phyloP scores from a whole-genome alignment of 2,888 invertebrate genomes.

The Cryptocephalus moraei region DNA sequence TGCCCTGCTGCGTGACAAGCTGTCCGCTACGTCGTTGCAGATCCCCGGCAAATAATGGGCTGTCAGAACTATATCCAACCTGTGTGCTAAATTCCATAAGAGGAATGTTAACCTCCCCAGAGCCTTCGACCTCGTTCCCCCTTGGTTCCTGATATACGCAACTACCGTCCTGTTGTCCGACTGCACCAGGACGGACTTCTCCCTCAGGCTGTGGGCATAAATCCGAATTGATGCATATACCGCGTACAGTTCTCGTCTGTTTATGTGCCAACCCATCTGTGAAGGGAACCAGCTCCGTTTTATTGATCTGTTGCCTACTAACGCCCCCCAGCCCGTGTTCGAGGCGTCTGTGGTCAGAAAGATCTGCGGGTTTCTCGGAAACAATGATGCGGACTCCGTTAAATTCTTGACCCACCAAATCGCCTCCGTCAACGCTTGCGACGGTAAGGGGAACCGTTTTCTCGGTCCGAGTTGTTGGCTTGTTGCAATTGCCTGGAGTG shows the following conservation, averaged over 20 bases:
- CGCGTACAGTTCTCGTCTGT: constrained; percentile 13
- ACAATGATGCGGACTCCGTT: constrained; percentile 4
- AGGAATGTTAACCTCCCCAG: constrained; percentile 1
- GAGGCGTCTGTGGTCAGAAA: constrained; percentile 14
- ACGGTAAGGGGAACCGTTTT: neutral
- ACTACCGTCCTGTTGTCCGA: constrained; percentile 15
- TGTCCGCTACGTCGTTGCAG: constrained; percentile 16
- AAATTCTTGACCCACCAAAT: constrained; percentile 11
- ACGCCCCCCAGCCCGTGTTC: constrained; percentile 13
- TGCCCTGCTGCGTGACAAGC: constrained; percentile 8
- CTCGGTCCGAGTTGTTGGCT: constrained; percentile 3
- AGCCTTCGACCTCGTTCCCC: constrained; percentile 9
- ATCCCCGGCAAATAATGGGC: constrained; percentile 12
- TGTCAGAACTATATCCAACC: constrained; percentile 3
- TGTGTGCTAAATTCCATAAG: constrained; percentile 7
- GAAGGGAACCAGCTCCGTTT: constrained; percentile 4
- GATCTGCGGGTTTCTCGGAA: constrained; percentile 6
- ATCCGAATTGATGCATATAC: constrained; percentile 4
- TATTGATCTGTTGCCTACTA: constrained; percentile 2
- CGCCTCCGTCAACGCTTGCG: constrained; percentile 7
- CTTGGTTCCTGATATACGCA: constrained; percentile 12
- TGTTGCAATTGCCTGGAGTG: constrained; percentile 2
- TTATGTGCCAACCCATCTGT: constrained; percentile 14
- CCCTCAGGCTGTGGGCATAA: neutral
- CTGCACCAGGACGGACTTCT: constrained; percentile 8